phyloP scores from a whole-genome alignment of 2,113 vertebrate species.

The Maccullochella peelii region DNA sequence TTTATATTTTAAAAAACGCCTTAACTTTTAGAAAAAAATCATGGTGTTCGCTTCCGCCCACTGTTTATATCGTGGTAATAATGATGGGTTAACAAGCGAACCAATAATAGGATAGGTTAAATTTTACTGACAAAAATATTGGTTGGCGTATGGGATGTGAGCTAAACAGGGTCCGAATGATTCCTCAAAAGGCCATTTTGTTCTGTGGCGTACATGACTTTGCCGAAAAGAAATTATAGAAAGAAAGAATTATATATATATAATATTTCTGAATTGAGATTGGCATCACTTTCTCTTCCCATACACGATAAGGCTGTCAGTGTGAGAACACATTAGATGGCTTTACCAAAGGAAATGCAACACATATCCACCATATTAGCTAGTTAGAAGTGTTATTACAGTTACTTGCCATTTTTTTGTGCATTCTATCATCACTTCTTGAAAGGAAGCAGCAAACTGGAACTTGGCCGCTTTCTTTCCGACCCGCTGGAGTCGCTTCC shows the following conservation, averaged over 20 bases:
- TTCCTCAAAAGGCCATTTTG: not conserved
- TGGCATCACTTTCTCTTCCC: slow-evolving; percentile 12
- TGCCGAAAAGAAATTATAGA: not conserved
- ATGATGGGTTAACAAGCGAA: not conserved
- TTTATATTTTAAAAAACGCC: not conserved
- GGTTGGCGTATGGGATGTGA: accelerated
- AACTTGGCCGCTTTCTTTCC: slow-evolving; percentile 92
- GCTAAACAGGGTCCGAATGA: not conserved
- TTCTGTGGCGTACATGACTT: not conserved
- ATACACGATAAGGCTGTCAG: not conserved
- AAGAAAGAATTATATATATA: no score
- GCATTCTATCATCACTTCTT: slow-evolving; percentile 89
- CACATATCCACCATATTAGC: no score
- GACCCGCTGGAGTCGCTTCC: slow-evolving; percentile 92
- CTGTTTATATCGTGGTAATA: not conserved
- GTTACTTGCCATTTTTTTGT: slow-evolving; percentile 88
- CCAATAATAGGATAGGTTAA: not conserved
- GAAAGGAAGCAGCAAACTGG: slow-evolving; percentile 90
- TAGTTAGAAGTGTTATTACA: accelerated
- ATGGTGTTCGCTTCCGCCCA: not conserved
- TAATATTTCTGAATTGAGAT: not conserved
- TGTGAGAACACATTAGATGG: not conserved
- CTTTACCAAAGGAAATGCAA: not conserved
- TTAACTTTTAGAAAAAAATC: not conserved
- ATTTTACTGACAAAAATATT: not conserved